These are phyloP conservation scores for Tetramorium simillimum DNA, from an alignment of 1,140 invertebrate species.

Conservation along the genomic window DNA sequence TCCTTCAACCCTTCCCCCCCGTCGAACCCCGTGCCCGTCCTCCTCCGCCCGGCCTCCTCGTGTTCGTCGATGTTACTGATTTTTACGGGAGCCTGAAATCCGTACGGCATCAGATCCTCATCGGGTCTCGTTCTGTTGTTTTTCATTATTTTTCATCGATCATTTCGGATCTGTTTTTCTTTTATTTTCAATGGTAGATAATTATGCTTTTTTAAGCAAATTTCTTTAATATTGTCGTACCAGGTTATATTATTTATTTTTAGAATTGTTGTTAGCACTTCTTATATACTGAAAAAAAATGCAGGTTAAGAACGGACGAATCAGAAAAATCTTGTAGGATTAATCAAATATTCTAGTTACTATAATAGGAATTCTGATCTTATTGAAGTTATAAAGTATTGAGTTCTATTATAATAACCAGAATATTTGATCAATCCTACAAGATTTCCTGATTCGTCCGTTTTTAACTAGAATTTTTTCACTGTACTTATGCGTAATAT, in stretches of 20 bases:
- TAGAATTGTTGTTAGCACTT: too few species aligned
- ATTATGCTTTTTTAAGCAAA: conserved; percentile 14
- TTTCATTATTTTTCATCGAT: conserved; percentile 36
- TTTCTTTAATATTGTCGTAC: conserved; percentile 39
- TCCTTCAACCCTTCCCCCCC: conserved; percentile 52
- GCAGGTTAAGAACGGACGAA: too few species aligned
- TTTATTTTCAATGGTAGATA: conserved; percentile 20
- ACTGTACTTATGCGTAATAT: too few species aligned
- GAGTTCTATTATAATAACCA: too few species aligned
- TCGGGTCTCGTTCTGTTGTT: conserved; percentile 37
- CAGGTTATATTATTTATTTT: conserved; percentile 9
- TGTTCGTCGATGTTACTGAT: conserved; percentile 60
- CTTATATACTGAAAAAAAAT: too few species aligned
- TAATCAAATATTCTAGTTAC: too few species aligned
- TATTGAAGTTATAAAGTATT: too few species aligned
- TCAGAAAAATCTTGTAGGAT: too few species aligned
- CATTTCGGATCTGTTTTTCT: conserved; percentile 20
- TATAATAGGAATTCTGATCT: too few species aligned
- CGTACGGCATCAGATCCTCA: conserved; percentile 40
- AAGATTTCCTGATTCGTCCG: too few species aligned
- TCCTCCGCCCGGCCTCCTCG: neutral
- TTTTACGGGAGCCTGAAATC: conserved; percentile 64
- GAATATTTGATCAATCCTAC: too few species aligned
- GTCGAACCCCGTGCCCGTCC: conserved; percentile 14
- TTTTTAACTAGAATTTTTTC: too few species aligned